Base-by-base conservation (phyloP, 2,113 vertebrate species). In the Gobio gobio region DNA sequence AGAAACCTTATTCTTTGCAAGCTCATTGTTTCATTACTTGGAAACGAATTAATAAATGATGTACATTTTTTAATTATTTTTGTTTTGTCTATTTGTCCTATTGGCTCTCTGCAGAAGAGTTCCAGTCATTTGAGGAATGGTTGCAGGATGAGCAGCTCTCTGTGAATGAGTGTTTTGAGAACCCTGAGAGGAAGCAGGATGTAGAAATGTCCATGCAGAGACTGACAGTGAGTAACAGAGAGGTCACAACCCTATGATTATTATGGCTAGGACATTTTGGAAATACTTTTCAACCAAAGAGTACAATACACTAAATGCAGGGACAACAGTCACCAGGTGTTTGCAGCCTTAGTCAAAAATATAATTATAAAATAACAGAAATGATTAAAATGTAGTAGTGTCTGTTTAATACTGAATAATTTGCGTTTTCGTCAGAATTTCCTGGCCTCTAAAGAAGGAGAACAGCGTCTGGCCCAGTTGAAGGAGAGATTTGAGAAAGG, bases 131-230 rank as follows among this genome's bases (percentile, higher is more conserved):
- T 89, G 95, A 95, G 68, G 94, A 95, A 40, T 97, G 96, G 96
- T 95, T 97, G 90, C 95, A 95, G 93, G 95, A 93, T 74, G 68
- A 94, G 85, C 96, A 96, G 90, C 81, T 96, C 22, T 95, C 93
- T 10, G 94, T 97, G 83, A 95, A 97, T 5, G 97, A 97, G 40
- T 98, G 97, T 86, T 99, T 98, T 86, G 96, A 98, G 78, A 92
- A 95, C 51, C 93, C 96, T 12, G 95, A 97, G 94, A 95, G 93
- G 66, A 95, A 93, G 88, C 45, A 20, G 0, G 86, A 92, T 12
- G 74, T 96, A 78, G 96, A 98, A 88, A 93, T 92, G 5, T 96
- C 91, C 36, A 89, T 96, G 64, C 94, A 96, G 49, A 96, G 90
- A 85, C 93, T 99, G 68, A 90, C 90, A 80, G 97, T 99, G 88